Evolutionary conservation across 37 sponge, comb jelly and placozoan species (phyloP).

Genomic region (Mnemiopsis leidyi): DNA sequence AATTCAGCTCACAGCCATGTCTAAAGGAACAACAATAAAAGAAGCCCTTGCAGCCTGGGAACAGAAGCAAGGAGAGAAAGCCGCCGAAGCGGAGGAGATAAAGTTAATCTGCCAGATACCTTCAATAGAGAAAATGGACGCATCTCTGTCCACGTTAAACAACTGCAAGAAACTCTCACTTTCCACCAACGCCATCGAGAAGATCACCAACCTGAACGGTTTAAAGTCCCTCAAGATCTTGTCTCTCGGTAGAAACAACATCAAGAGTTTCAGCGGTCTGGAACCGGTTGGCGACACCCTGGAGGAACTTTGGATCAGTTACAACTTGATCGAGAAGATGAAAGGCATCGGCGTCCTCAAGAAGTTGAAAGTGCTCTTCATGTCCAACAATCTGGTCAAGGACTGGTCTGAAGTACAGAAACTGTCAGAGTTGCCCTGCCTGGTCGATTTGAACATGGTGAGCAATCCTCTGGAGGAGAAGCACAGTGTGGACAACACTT

Average conservation of each 20-base stretch:
- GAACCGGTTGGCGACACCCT: constrained; percentile 92
- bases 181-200: constrained; percentile 94
- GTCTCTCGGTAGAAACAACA: constrained; percentile 89
- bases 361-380: constrained; percentile 92
- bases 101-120: constrained; percentile 86
- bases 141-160: constrained; percentile 81
- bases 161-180: constrained; percentile 83
- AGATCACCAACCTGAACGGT: constrained; percentile 95
- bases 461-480: constrained; percentile 95
- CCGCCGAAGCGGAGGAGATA: constrained; percentile 75
- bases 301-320: constrained; percentile 96
- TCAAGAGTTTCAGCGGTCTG: constrained; percentile 91
- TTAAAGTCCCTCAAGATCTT: constrained; percentile 85
- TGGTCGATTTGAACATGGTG: constrained; percentile 92
- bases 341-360: constrained; percentile 88
- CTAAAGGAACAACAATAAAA: constrained; percentile 87
- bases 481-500: constrained; percentile 82
- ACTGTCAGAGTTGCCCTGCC: constrained; percentile 80
- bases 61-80: constrained; percentile 78
- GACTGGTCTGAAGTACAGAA: constrained; percentile 96
- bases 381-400: constrained; percentile 96
- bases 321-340: constrained; percentile 94
- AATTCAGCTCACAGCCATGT: constrained; percentile 66
- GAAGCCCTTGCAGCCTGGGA: constrained; percentile 74
- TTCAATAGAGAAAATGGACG: constrained; percentile 97